phyloP scores from a whole-genome alignment of 2,888 invertebrate genomes.

The Pyrrhia umbra region DNA sequence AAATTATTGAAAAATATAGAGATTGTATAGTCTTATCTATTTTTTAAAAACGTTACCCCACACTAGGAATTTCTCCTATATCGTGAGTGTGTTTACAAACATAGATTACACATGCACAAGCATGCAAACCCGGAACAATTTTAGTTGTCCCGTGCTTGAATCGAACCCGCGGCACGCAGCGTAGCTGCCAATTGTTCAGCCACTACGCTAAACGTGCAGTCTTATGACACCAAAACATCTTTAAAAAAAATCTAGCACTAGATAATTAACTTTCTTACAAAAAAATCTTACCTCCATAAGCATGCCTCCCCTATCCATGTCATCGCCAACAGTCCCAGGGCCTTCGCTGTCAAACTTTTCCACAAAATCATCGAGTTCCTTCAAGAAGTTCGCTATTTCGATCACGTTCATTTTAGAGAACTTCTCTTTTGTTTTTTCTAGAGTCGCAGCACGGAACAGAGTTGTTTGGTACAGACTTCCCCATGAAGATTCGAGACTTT shows the following conservation, averaged over 20 bases:
- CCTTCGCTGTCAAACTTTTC: conserved; percentile 94
- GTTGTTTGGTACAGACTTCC: conserved; percentile 92
- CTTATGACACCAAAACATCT: too few relatives aligned
- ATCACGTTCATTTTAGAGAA: conserved; percentile 95
- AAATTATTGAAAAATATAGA: too few relatives aligned
- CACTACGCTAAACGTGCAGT: too few relatives aligned
- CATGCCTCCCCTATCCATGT: conserved; percentile 93
- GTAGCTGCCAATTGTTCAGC: too few relatives aligned
- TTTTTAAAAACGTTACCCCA: too few relatives aligned
- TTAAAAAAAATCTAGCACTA: background rate
- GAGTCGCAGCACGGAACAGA: conserved; percentile 92
- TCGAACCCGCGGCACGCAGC: too few relatives aligned
- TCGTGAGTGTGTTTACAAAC: too few relatives aligned
- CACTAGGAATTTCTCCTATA: too few relatives aligned
- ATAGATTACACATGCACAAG: too few relatives aligned
- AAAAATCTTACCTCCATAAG: conserved; percentile 91
- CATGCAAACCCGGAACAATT: too few relatives aligned
- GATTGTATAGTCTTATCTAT: too few relatives aligned
- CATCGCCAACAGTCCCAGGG: conserved; percentile 94
- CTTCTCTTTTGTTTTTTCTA: conserved; percentile 95
- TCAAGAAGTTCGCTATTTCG: conserved; percentile 93
- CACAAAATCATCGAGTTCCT: conserved; percentile 92
- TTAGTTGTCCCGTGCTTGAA: too few relatives aligned
- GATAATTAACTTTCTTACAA: background rate
- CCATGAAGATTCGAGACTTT: conserved; percentile 92